Conservation (phyloP, 1,140 invertebrate genomes). For the Tetranychus cinnabarinus region DNA sequence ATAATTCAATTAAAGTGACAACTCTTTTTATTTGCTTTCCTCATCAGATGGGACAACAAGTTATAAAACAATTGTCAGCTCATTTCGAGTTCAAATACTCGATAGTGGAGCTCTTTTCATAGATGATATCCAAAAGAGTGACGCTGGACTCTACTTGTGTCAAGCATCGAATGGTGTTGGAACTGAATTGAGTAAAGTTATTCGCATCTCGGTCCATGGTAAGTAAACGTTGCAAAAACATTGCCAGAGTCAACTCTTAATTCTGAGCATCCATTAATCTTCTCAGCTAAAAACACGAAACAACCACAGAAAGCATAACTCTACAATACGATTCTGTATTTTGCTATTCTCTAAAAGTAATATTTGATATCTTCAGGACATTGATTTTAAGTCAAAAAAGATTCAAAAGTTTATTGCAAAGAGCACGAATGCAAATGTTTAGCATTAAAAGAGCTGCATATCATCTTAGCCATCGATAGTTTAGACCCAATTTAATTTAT, state of each 20-base stretch:
- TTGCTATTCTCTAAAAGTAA: not conserved
- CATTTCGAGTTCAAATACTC: slow-evolving; percentile 16
- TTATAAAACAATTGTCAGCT: slow-evolving; percentile 8
- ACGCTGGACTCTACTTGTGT: slow-evolving; percentile 24
- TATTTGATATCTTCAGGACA: no score
- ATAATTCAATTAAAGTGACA: no score
- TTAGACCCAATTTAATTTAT: no score
- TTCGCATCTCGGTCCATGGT: slow-evolving; percentile 21
- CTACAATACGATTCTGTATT: not conserved
- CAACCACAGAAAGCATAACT: not conserved
- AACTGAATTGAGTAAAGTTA: slow-evolving; percentile 21
- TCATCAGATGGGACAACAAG: not conserved
- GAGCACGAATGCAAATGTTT: no score
- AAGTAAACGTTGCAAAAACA: slow-evolving; percentile 1
- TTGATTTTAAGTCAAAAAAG: no score
- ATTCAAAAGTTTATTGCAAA: no score
- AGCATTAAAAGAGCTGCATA: no score
- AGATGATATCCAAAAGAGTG: slow-evolving; percentile 15
- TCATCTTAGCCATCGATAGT: no score
- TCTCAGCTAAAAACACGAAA: no score
- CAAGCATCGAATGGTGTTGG: slow-evolving; percentile 22
- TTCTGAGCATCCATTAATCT: no score
- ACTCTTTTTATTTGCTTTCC: no score
- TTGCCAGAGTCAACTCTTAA: no score
- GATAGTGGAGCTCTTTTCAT: slow-evolving; percentile 18